A percentile compares a stretch with the other conserved stretches of the same genome.
phyloP scores from a whole-genome alignment of 2,113 vertebrate species.

The Cyanocitta stelleri region DNA sequence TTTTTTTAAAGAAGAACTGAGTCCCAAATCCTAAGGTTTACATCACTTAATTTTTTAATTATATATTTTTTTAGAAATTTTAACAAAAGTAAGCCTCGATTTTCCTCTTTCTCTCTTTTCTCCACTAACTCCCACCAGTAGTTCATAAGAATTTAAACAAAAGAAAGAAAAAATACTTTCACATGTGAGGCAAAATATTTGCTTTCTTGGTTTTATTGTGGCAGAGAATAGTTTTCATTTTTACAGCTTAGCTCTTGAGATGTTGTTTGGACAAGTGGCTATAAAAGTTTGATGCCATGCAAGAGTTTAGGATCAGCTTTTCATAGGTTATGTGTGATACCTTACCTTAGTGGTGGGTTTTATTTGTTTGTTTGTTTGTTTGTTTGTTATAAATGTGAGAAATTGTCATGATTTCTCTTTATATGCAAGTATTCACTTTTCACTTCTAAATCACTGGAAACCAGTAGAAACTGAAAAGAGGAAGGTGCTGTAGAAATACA shows the following conservation, averaged over 20 bases:
- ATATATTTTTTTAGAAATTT: neutral
- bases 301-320: neutral
- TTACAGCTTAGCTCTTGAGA: neutral
- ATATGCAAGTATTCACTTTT: neutral
- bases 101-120: neutral
- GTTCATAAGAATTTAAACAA: neutral
- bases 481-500: neutral
- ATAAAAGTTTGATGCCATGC: neutral
- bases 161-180: neutral
- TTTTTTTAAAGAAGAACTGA: neutral
- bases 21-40: neutral
- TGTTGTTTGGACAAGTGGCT: neutral
- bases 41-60: neutral
- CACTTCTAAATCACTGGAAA: neutral
- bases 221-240: neutral
- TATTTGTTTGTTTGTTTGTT: neutral
- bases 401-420: neutral
- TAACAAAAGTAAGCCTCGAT: neutral
- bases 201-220: neutral
- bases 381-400: neutral
- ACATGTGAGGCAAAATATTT: neutral
- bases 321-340: neutral
- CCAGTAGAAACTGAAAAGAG: neutral
- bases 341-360: neutral
- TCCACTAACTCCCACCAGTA: neutral